phyloP scores from a whole-genome alignment of 2,888 invertebrate species.

The Melanotus villosus region DNA sequence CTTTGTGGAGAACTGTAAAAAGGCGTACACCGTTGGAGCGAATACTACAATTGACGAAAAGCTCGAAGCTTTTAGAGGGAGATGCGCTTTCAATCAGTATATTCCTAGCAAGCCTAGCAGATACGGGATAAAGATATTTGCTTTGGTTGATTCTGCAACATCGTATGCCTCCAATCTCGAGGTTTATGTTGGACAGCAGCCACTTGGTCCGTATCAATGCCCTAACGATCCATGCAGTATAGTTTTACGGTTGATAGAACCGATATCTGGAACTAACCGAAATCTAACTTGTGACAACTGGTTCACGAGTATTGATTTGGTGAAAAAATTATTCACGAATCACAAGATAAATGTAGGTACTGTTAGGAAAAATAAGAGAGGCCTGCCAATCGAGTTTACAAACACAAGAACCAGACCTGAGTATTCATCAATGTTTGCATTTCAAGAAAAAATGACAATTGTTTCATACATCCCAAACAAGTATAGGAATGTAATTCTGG shows the following conservation, averaged over 20 bases:
- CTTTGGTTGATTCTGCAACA: conserved; percentile 16
- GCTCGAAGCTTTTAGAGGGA: not conserved
- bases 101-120: not conserved
- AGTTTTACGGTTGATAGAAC: not conserved
- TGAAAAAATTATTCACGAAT: not conserved
- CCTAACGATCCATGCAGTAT: not conserved
- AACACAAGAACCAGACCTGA: not conserved
- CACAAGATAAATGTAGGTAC: not conserved
- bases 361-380: not conserved
- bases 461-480: not conserved
- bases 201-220: not conserved
- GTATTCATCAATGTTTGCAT: not conserved
- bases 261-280: not conserved
- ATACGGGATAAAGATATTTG: not conserved
- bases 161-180: not conserved
- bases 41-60: not conserved
- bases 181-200: not conserved
- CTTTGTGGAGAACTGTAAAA: conserved; percentile 5
- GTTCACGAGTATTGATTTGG: not conserved
- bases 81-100: not conserved
- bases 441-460: not conserved
- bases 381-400: not conserved
- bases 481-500: not conserved
- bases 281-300: not conserved
- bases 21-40: not conserved